Evolutionary conservation across 1,140 invertebrate genomes (phyloP), one percentile per base, ranked within the genome.

Genomic region (Drosophila erecta): DNA sequence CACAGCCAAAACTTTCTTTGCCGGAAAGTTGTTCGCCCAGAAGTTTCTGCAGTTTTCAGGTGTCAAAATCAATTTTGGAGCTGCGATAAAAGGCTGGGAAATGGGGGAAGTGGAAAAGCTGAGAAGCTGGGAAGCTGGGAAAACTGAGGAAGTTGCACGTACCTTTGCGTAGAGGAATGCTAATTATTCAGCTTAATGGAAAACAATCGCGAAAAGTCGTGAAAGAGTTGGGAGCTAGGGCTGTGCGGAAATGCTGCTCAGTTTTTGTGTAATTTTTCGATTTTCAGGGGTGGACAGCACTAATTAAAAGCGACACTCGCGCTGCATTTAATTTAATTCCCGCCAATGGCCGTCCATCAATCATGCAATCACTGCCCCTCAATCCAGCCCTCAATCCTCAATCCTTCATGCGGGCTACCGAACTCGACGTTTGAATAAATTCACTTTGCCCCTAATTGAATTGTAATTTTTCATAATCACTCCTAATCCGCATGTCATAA

Each of bases 51-150:
- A 71, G 67, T 71, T 67, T 71, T 81, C 72, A 76, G 83, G 81
- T 87, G 83, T 87, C 81, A 87, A 86, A 86, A 86, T 86, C 81
- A 86, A 87, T 86, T 86, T 74, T 17, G 57, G 55, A 57, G 44
- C 53, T 56, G 70, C 24, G 71, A 75, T 75, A 75, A 75, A 75
- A 58, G 56, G 44, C 33, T 24, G 35, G 24, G 40, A 69, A 62
- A 49, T 20, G 24, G 24, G 24, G 24, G 24, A 24, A 24, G 24
- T 50, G 27, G 1, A 8, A 30, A 6, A 30, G 27, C 27, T 30
- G 27, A 1, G 27, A 30, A 30, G 27, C 27, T 30, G 27, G 24
- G 17, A 17, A 17, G 17, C 17, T 17, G 17, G 24, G 24, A 4
- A 65, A 60, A 53, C 7, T 30, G 30, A 30, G 30, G 30, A 40